Base-by-base conservation (phyloP, 1,140 invertebrate species). In the Steinernema feltiae region DNA sequence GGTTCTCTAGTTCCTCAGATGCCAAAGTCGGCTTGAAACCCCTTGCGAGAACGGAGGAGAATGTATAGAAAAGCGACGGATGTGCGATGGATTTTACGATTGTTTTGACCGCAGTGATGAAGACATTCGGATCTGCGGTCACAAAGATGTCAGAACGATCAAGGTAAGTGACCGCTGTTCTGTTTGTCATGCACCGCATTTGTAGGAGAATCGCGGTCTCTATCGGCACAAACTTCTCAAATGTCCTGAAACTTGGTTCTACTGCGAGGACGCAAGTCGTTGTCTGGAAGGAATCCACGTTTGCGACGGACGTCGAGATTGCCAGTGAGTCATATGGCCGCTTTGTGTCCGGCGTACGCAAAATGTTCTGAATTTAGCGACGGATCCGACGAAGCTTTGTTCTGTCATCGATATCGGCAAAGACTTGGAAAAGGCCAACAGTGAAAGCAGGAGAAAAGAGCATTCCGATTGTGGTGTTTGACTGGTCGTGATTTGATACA, bases 171-270 rank as follows among this genome's bases (percentile, higher is more conserved):
- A 7, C 7, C 41, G 7, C 41, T 46, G 41, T 7, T n/a, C 41
- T 46, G 41, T 46, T 46, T 12, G 41, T 46, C 7, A n/a, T 46
- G n/a, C 41, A 46, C n/a, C 41, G 7, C n/a, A 46, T n/a, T 63
- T 63, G 12, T 63, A 63, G 53, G 53, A 63, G 3, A n/a, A 63
- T 21, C 53, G 53, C 53, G 53, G 53, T 63, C 53, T 63, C 53
- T 63, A n/a, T 21, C 53, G 53, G 12, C 53, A 63, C 53, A 12
- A 27, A 12, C 2, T 3, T 21, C 53, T 63, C 3, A 63, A 63
- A 27, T 63, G 53, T 27, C 53, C 53, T 3, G 53, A 63, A 63
- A 63, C 53, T 3, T 63, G 53, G 53, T 63, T 63, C 53, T 63
- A n/a, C 53, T 63, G 53, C 53, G 3, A n/a, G 24, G 53, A 63